A percentile compares a stretch with the other conserved stretches of the same genome.
phyloP scores from a whole-genome alignment of 1,140 invertebrate species.

The Cydia amplana region DNA sequence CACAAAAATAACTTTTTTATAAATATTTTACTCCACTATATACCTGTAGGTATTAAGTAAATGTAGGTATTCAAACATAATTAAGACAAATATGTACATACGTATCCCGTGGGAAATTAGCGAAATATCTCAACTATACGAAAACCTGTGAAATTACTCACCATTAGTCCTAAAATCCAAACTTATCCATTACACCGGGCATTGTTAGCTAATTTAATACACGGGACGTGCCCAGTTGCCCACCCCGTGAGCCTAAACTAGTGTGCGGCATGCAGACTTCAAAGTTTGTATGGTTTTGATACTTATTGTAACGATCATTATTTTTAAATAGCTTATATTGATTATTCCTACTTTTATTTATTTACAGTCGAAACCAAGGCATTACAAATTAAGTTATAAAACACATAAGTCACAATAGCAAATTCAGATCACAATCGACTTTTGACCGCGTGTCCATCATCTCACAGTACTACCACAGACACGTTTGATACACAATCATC shows the following conservation, averaged over 20 bases:
- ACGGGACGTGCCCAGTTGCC: slow-evolving; percentile 7
- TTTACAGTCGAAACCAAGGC: no score
- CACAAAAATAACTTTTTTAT: background rate
- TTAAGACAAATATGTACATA: background rate
- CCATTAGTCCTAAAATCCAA: slow-evolving; percentile 19
- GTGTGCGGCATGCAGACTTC: background rate
- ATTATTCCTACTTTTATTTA: no score
- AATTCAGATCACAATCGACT: no score
- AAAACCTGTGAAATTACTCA: slow-evolving; percentile 19
- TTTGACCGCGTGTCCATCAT: no score
- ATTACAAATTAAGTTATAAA: no score
- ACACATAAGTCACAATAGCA: no score
- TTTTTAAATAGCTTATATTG: no score
- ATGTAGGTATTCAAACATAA: background rate
- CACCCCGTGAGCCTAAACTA: background rate
- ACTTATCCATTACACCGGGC: slow-evolving; percentile 28
- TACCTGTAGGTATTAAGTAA: background rate
- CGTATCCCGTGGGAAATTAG: background rate
- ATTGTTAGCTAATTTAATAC: slow-evolving; percentile 28
- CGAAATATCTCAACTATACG: background rate
- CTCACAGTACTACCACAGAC: no score
- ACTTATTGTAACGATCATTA: background rate
- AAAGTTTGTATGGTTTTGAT: background rate
- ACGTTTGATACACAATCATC: no score
- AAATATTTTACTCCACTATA: background rate